These are phyloP conservation scores for Solenodon paradoxus DNA, from an alignment of 2,113 vertebrate genomes.

Conservation along the genomic window DNA sequence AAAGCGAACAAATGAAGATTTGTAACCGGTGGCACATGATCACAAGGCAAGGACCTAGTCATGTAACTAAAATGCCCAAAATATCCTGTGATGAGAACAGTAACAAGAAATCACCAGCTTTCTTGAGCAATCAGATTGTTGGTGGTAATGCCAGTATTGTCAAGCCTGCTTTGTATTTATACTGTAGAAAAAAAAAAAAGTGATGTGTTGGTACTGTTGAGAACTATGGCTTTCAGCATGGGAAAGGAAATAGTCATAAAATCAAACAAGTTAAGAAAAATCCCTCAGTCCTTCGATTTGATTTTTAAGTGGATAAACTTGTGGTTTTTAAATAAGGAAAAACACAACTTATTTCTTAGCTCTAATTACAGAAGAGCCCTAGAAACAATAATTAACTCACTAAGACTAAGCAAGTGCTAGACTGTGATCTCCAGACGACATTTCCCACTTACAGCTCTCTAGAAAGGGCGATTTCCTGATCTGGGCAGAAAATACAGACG, in stretches of 20 bases:
- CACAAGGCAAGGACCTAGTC: background rate
- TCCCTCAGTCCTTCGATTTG: background rate
- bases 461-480: background rate
- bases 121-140: background rate
- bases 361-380: slow-evolving; percentile 29
- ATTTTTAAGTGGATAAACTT: background rate
- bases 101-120: background rate
- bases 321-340: background rate
- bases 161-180: background rate
- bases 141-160: background rate
- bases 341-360: slow-evolving; percentile 6
- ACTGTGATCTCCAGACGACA: background rate
- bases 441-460: slow-evolving; percentile 4
- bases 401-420: background rate
- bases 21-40: background rate
- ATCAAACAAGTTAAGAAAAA: background rate
- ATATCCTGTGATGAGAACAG: too few species aligned
- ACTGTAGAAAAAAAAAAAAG: background rate
- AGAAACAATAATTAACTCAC: slow-evolving; percentile 16
- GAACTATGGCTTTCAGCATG: background rate
- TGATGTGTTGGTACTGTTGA: background rate
- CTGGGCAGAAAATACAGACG: background rate
- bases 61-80: too few species aligned
- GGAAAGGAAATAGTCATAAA: background rate
- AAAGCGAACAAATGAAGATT: background rate